Evolutionary conservation across 2,888 invertebrate genomes (phyloP), one percentile per base, ranked within the genome.

Genomic region (Neoitamus cyanurus): DNA sequence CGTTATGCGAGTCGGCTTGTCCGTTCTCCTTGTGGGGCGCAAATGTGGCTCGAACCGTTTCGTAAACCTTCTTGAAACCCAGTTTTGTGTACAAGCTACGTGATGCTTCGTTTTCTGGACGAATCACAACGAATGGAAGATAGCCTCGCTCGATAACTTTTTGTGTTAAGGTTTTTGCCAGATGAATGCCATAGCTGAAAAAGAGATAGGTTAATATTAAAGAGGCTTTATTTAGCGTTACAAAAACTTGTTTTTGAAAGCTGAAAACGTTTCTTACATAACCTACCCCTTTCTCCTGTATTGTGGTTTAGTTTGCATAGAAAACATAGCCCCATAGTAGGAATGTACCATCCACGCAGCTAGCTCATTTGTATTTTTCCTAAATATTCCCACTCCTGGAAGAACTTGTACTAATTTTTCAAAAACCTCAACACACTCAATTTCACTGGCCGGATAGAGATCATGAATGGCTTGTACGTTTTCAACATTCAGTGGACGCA

Each of bases 271-370:
- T 28, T 28, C 31, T 25, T 28, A 46, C 25, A 70, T 20, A 34
- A 87, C 88, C 88, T 68, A 92, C 89, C 95, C 95, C 92, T 95
- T 95, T 88, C 94, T 92, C 86, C 95, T 93, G 91, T 94, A 94
- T 90, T 95, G 94, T 78, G 95, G 95, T 88, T 94, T 93, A 84
- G 97, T 97, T 92, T 97, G 96, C 97, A 97, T 97, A 80, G 96
- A 96, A 92, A 97, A 97, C 97, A 97, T 97, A 86, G 97, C 97
- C 30, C 97, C 97, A 91, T 97, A 97, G 91, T 97, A 97, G 25
- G 96, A 96, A 90, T 97, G 97, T 75, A 97, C 95, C 97, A 97
- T 97, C 97, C 97, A 97, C 31, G 97, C 97, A 42, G 96, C 96
- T 87, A 97, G 92, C 88, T 95, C 94, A 78, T 95, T 95, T 84